These are phyloP conservation scores for Mellivora capensis DNA, from an alignment of 2,113 vertebrate species.

Conservation along the genomic window DNA sequence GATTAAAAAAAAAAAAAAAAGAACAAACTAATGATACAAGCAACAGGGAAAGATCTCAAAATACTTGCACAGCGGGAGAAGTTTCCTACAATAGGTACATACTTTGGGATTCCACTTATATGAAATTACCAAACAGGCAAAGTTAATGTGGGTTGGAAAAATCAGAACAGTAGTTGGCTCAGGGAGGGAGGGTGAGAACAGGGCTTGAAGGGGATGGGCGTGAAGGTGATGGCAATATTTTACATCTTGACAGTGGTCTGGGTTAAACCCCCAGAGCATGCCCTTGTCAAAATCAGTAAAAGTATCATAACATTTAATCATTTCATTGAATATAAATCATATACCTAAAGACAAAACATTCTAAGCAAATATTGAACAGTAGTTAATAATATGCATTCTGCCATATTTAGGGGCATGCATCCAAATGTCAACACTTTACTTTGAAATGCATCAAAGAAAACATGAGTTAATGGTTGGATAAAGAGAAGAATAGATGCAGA, in stretches of 20 bases:
- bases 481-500: not conserved
- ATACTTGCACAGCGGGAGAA: not conserved
- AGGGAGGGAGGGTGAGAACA: not conserved
- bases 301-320: not conserved
- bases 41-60: not conserved
- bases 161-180: not conserved
- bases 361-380: not conserved
- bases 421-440: not conserved
- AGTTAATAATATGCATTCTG: not conserved
- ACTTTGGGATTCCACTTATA: not conserved
- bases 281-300: not conserved
- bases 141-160: not conserved
- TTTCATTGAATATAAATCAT: not conserved
- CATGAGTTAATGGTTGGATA: not conserved
- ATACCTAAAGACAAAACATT: not conserved
- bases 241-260: not conserved
- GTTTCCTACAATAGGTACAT: fast-evolving
- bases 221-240: too few relatives aligned
- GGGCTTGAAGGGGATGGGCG: not conserved
- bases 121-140: not conserved
- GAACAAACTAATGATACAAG: not conserved
- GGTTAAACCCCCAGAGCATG: not conserved
- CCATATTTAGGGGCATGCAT: not conserved
- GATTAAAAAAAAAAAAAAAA: too few relatives aligned
- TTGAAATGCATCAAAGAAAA: not conserved